Evolutionary conservation across 2,888 invertebrate genomes (phyloP).

Genomic region (Latheticus oryzae): DNA sequence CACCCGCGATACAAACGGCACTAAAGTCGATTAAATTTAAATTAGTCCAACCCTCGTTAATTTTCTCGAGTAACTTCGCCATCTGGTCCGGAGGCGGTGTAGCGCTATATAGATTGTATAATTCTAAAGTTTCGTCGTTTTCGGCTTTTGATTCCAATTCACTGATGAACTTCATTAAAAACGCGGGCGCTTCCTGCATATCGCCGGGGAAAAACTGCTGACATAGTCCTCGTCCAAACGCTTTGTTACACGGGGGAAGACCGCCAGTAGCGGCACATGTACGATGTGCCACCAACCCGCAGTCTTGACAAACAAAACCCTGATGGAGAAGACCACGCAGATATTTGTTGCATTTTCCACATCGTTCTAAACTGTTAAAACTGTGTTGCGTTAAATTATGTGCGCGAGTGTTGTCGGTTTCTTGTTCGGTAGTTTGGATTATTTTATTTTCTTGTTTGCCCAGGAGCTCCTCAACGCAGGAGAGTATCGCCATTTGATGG

Average conservation of each 20-base stretch:
- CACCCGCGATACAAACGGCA: conserved; percentile 70
- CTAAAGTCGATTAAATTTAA: conserved; percentile 67
- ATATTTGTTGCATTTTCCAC: conserved; percentile 80
- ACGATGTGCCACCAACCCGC: conserved; percentile 77
- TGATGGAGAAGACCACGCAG: conserved; percentile 77
- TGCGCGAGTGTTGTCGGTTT: conserved; percentile 49
- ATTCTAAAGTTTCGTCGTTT: conserved; percentile 68
- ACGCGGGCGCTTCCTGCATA: conserved; percentile 69
- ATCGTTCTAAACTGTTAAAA: conserved; percentile 75
- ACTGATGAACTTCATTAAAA: conserved; percentile 69
- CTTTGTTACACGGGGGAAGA: conserved; percentile 66
- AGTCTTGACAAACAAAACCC: conserved; percentile 79
- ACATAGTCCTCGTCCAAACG: conserved; percentile 74
- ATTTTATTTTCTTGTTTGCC: conserved; percentile 59
- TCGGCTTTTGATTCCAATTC: conserved; percentile 73
- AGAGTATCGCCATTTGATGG: conserved; percentile 76
- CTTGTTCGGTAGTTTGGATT: conserved; percentile 49
- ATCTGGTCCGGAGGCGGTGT: conserved; percentile 72
- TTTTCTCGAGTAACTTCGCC: conserved; percentile 69
- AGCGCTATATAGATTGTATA: conserved; percentile 76
- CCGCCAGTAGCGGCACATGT: conserved; percentile 77
- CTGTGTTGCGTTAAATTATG: conserved; percentile 73
- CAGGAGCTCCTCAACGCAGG: conserved; percentile 74
- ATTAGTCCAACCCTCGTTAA: conserved; percentile 65
- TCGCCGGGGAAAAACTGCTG: conserved; percentile 71